Evolutionary conservation across 2,113 vertebrate genomes (phyloP).

Genomic region (Xenopus laevis): DNA sequence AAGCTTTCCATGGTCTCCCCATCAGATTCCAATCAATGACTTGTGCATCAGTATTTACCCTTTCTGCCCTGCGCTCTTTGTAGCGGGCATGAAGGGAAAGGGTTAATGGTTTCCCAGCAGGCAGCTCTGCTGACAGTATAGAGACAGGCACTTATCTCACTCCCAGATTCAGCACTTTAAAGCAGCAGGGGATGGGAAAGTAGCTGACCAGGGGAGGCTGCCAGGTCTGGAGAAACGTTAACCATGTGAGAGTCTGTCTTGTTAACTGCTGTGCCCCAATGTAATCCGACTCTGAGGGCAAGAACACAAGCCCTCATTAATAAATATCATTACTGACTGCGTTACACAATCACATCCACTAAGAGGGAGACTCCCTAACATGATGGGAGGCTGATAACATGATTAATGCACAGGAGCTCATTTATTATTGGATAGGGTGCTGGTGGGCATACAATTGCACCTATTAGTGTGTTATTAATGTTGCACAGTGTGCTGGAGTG

Average conservation of each 20-base stretch:
- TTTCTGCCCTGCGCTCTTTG: background rate
- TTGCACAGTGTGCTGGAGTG: no score
- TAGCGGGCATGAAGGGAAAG: background rate
- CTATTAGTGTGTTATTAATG: no score
- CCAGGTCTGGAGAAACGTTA: constrained; percentile 12
- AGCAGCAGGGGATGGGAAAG: constrained; percentile 28
- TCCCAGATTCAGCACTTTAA: constrained; percentile 44
- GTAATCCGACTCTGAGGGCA: no score
- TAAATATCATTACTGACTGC: no score
- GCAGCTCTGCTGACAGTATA: constrained; percentile 35
- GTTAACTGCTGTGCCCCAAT: background rate
- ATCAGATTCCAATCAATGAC: background rate
- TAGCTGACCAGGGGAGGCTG: constrained; percentile 33
- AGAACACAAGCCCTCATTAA: no score
- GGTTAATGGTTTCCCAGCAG: constrained; percentile 40
- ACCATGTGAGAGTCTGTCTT: background rate
- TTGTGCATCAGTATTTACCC: background rate
- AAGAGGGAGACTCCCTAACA: no score
- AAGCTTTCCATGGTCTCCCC: no score
- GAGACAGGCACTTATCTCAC: constrained; percentile 42
- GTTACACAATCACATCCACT: no score
- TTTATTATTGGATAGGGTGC: no score
- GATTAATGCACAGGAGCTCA: no score
- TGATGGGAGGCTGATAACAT: no score
- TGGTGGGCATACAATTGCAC: no score